Evolutionary conservation across 2,797 vertebrate genomes (phyloP).

Genomic region (Diglossa cyanea): DNA sequence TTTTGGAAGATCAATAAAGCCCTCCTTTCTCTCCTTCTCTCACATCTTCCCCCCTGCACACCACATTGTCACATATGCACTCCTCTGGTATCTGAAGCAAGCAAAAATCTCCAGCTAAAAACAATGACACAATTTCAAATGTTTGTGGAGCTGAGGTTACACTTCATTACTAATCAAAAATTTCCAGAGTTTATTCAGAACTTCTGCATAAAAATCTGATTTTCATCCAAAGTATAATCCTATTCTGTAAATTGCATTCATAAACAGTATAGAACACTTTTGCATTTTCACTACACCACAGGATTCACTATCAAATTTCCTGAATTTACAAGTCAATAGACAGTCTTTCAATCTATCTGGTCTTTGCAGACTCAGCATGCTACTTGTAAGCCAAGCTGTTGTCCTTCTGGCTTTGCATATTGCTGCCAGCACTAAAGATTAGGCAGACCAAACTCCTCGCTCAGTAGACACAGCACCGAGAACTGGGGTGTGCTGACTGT

Average conservation of each 20-base stretch:
- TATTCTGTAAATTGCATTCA: not conserved
- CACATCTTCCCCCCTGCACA: not conserved
- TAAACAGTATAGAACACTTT: not conserved
- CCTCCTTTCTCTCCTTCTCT: not conserved
- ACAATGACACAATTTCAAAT: not conserved
- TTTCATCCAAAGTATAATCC: not conserved
- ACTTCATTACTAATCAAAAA: not conserved
- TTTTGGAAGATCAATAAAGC: not conserved
- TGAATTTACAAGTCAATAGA: slow-evolving; percentile 33
- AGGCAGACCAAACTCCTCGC: not conserved
- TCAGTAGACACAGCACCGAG: not conserved
- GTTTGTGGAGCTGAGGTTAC: not conserved
- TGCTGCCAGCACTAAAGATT: not conserved
- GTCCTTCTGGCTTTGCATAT: slow-evolving; percentile 26
- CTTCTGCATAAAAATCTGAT: not conserved
- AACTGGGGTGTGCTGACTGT: not conserved
- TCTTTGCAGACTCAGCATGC: slow-evolving; percentile 38
- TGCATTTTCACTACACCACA: not conserved
- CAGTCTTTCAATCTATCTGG: slow-evolving; percentile 13
- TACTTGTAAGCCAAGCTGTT: slow-evolving; percentile 34
- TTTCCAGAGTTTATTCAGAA: not conserved
- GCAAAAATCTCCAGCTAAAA: not conserved
- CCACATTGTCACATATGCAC: not conserved
- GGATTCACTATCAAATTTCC: not conserved
- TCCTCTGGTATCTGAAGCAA: not conserved